Evolutionary conservation across 2,888 invertebrate species (phyloP).

Genomic region (Bellardia bayeri): DNA sequence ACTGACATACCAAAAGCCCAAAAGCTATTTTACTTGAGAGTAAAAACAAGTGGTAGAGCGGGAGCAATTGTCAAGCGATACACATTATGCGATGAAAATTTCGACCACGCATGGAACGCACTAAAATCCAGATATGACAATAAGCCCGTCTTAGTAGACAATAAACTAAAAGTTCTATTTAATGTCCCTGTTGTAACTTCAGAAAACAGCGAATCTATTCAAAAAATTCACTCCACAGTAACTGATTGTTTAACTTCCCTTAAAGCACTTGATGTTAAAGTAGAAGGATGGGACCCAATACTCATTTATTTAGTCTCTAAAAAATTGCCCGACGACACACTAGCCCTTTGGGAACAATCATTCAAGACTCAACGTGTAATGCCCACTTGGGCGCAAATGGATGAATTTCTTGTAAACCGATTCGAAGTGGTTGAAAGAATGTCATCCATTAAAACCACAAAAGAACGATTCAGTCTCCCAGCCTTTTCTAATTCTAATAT

Average conservation of each 20-base stretch:
- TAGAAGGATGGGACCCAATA: conserved; percentile 8
- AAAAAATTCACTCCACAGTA: conserved; percentile 37
- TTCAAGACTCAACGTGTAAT: conserved; percentile 6
- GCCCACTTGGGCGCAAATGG: conserved; percentile 12
- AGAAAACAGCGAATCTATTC: not conserved
- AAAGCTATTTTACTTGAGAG: conserved; percentile 14
- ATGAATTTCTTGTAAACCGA: conserved; percentile 30
- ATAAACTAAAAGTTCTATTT: conserved; percentile 34
- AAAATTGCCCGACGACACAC: not conserved
- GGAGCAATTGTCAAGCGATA: conserved; percentile 28
- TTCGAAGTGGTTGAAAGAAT: conserved; percentile 36
- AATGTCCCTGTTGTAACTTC: conserved; percentile 25
- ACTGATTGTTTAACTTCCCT: conserved; percentile 19
- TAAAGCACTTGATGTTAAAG: not conserved
- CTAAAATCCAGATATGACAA: conserved; percentile 23
- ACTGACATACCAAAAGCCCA: conserved; percentile 1
- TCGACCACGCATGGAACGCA: conserved; percentile 20
- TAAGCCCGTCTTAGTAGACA: conserved; percentile 35
- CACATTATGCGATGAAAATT: not conserved
- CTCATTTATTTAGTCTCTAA: not conserved
- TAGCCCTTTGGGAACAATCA: conserved; percentile 29
- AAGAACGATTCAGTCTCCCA: not conserved
- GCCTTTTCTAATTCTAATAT: too few relatives aligned
- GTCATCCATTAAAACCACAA: not conserved
- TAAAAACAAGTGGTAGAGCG: conserved; percentile 20